These are phyloP conservation scores for Zelostemma sp. DNA, from an alignment of 1,140 invertebrate species.

Conservation along the genomic window DNA sequence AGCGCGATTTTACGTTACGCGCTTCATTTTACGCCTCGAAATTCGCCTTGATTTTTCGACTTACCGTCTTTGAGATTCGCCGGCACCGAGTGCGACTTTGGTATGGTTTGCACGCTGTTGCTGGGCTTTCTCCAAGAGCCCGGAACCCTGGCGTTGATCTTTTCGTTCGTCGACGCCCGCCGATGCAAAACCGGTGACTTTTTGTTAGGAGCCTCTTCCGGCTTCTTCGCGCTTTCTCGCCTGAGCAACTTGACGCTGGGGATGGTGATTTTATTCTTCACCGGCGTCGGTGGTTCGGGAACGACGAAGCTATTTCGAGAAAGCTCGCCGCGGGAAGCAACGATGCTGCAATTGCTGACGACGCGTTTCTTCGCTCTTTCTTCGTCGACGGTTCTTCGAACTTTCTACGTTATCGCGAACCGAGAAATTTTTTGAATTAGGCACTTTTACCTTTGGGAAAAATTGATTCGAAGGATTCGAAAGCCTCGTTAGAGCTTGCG, in stretches of 20 bases:
- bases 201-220: constrained; percentile 16
- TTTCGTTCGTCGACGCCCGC: constrained; percentile 32
- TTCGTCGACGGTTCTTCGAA: constrained; percentile 47
- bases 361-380: constrained; percentile 25
- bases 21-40: too few relatives aligned
- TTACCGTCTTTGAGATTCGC: constrained; percentile 56
- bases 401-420: too few relatives aligned
- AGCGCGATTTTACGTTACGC: too few relatives aligned
- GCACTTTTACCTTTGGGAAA: neutral
- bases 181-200: constrained; percentile 30
- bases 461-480: neutral
- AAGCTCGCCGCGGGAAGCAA: constrained; percentile 59
- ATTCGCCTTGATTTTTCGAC: neutral
- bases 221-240: constrained; percentile 25
- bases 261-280: constrained; percentile 39
- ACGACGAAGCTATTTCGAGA: constrained; percentile 56
- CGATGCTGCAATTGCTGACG: constrained; percentile 55
- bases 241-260: constrained; percentile 24
- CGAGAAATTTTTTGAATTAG: too few relatives aligned
- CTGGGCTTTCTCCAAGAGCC: constrained; percentile 27
- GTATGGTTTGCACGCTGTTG: constrained; percentile 10
- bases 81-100: constrained; percentile 57
- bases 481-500: neutral
- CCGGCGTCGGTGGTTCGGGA: constrained; percentile 45
- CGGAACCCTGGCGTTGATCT: constrained; percentile 12